Evolutionary conservation across 2,797 vertebrate genomes (phyloP).

Genomic region (Chrosomus eos): DNA sequence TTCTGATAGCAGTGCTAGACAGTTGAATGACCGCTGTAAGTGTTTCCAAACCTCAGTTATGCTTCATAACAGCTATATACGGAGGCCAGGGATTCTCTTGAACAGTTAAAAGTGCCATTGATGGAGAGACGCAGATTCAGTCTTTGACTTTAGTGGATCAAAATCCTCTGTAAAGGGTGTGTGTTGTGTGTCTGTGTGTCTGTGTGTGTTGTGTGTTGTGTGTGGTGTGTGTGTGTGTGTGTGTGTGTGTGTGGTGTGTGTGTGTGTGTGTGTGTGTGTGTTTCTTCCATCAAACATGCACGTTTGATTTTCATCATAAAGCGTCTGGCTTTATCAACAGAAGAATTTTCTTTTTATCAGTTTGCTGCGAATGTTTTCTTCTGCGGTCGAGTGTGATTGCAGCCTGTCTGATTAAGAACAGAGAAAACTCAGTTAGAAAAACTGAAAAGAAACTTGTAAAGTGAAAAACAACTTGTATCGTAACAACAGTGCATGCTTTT

Average conservation of each 20-base stretch:
- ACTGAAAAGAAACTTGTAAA: slow-evolving; percentile 1
- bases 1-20: slow-evolving; percentile 1
- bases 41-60: slow-evolving; percentile 13
- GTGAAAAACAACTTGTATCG: slow-evolving; percentile 1
- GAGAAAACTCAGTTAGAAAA: slow-evolving; percentile 8
- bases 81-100: slow-evolving; percentile 4
- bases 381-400: slow-evolving; percentile 39
- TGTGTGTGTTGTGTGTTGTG: too few relatives aligned
- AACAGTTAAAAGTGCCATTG: background rate
- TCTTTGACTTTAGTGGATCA: background rate
- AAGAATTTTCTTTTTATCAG: slow-evolving; percentile 54
- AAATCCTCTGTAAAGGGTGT: background rate
- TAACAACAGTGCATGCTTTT: slow-evolving; percentile 28
- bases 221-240: too few relatives aligned
- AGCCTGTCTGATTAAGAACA: slow-evolving; percentile 44
- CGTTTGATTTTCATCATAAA: slow-evolving; percentile 37
- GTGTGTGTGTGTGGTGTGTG: too few relatives aligned
- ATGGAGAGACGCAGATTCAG: slow-evolving; percentile 10
- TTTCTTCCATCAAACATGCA: background rate
- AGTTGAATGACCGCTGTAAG: background rate
- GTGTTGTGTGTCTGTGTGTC: background rate
- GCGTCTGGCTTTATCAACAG: slow-evolving; percentile 51
- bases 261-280: background rate
- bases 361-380: slow-evolving; percentile 49
- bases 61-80: slow-evolving; percentile 2